Evolutionary conservation across 64 coral and sea anemone species (phyloP).

Genomic region (Pocillopora verrucosa): DNA sequence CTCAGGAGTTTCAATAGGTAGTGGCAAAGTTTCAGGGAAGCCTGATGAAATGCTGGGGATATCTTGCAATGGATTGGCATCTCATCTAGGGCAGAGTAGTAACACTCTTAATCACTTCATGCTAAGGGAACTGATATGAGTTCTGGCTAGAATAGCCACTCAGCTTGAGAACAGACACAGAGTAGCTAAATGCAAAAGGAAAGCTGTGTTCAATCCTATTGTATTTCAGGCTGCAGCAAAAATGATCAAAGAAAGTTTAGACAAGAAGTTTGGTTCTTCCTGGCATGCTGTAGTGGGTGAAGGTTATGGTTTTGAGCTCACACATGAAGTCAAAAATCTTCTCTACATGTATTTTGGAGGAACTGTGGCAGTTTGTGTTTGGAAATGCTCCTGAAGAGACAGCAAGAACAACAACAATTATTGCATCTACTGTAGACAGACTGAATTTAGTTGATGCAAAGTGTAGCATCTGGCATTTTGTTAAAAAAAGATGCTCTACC

Average conservation of each 20-base stretch:
- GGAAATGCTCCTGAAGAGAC: constrained; percentile 86
- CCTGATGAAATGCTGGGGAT: no score
- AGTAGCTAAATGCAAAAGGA: no score
- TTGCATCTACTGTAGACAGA: neutral
- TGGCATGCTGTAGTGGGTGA: constrained; percentile 99
- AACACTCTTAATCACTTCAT: no score
- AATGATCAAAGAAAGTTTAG: constrained; percentile 99
- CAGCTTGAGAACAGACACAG: no score
- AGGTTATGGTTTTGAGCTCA: constrained; percentile 98
- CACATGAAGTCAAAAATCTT: constrained; percentile 98
- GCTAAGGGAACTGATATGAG: no score
- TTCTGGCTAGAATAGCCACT: no score
- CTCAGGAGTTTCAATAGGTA: no score
- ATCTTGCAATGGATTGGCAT: no score
- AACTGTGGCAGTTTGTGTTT: constrained; percentile 83
- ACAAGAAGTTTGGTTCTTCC: constrained; percentile 98
- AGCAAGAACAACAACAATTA: neutral
- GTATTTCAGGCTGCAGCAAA: constrained; percentile 83
- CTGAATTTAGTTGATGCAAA: neutral
- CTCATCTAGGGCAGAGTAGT: no score
- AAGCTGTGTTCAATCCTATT: neutral
- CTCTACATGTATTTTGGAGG: constrained; percentile 99
- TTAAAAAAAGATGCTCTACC: no score
- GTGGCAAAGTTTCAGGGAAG: no score
- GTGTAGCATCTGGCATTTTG: no score